Percentiles rank a stretch among this genome's conserved stretches.
Evolutionary conservation across 2,888 invertebrate genomes (phyloP).

Genomic region (Caradrina clavipalpis): DNA sequence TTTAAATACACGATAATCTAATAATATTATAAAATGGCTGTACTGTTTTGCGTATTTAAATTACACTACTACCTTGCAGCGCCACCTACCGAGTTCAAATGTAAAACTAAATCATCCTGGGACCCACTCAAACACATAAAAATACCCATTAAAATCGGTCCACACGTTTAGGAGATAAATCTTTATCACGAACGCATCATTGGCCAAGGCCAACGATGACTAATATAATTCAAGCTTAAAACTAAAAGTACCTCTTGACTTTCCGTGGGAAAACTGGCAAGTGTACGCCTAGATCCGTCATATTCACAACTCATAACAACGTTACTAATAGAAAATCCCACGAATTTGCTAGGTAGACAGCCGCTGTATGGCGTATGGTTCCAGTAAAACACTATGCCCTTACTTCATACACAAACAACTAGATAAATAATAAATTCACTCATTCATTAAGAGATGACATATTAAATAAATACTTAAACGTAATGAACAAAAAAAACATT

Average conservation of each 20-base stretch:
- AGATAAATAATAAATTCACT: conserved; percentile 23
- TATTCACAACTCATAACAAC: background rate
- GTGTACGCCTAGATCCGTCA: conserved; percentile 8
- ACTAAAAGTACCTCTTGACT: conserved; percentile 1
- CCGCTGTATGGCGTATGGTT: conserved; percentile 20
- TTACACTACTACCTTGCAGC: too few relatives aligned
- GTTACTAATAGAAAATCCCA: conserved; percentile 39
- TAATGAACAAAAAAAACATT: background rate
- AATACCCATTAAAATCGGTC: too few relatives aligned
- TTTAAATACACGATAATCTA: too few relatives aligned
- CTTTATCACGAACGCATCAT: background rate
- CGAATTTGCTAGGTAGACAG: conserved; percentile 30
- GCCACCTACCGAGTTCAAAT: too few relatives aligned
- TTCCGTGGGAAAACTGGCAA: conserved; percentile 35
- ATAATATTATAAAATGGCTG: too few relatives aligned
- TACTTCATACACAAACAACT: background rate
- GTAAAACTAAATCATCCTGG: too few relatives aligned
- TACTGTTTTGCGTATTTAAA: too few relatives aligned
- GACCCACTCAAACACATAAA: too few relatives aligned
- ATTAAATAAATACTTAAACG: conserved; percentile 20
- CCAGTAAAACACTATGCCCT: conserved; percentile 35
- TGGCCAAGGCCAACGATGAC: conserved; percentile 10
- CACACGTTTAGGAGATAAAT: too few relatives aligned
- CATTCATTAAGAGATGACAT: conserved; percentile 1
- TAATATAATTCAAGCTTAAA: conserved; percentile 7